Conservation (phyloP, 2,888 invertebrate species). For the Ichneumoninae sp. region DNA sequence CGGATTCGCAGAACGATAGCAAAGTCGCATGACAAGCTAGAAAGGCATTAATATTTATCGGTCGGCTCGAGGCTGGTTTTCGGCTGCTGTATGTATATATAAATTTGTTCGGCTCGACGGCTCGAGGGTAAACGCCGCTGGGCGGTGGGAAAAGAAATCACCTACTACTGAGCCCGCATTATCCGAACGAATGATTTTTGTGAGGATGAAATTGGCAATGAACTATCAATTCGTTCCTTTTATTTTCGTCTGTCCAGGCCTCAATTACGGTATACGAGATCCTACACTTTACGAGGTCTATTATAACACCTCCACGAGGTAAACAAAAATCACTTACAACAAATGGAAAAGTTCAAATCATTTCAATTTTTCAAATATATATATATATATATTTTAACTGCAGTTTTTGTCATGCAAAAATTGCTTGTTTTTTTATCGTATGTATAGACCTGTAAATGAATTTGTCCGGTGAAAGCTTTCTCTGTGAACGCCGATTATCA, state of each 20-base stretch:
- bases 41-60: slow-evolving; percentile 61
- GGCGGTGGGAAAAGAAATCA: slow-evolving; percentile 11
- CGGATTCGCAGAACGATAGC: slow-evolving; percentile 53
- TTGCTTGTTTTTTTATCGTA: not conserved
- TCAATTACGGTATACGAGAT: not conserved
- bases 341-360: too few species aligned
- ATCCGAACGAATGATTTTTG: slow-evolving; percentile 1
- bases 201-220: not conserved
- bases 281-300: not conserved
- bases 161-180: not conserved
- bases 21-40: slow-evolving; percentile 53
- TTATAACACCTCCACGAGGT: not conserved
- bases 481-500: not conserved
- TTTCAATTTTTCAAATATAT: too few species aligned
- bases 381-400: too few species aligned
- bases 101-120: slow-evolving; percentile 4
- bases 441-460: not conserved
- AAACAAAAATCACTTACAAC: too few species aligned
- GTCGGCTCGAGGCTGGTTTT: slow-evolving; percentile 37
- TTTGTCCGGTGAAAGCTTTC: not conserved
- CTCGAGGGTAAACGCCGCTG: slow-evolving; percentile 12
- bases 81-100: slow-evolving; percentile 22
- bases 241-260: not conserved
- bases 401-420: not conserved
- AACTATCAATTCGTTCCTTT: not conserved